phyloP scores from a whole-genome alignment of 2,888 invertebrate species.

The Diabrotica balteata region DNA sequence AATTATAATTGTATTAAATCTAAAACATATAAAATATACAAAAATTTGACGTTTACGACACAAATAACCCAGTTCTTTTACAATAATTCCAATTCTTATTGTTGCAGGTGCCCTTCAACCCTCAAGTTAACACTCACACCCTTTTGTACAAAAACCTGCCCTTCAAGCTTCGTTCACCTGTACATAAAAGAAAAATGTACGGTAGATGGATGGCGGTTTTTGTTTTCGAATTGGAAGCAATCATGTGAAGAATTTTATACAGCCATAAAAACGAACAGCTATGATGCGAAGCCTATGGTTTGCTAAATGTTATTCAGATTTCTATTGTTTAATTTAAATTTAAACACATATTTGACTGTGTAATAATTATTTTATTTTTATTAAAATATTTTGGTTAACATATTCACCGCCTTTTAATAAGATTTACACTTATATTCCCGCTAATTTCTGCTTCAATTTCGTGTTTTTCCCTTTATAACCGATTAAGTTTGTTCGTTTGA shows the following conservation, averaged over 20 bases:
- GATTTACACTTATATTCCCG: too few relatives aligned
- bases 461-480: too few relatives aligned
- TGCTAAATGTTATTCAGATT: too few relatives aligned
- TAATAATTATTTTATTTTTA: too few relatives aligned
- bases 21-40: background rate
- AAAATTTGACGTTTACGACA: background rate
- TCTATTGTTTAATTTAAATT: too few relatives aligned
- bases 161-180: background rate
- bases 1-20: background rate
- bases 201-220: background rate
- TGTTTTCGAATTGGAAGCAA: background rate
- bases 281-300: too few relatives aligned
- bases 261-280: too few relatives aligned
- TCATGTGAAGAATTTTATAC: background rate
- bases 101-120: background rate
- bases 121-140: constrained; percentile 1
- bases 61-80: background rate
- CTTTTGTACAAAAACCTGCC: background rate
- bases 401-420: too few relatives aligned
- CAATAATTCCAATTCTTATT: background rate
- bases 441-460: too few relatives aligned
- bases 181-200: background rate
- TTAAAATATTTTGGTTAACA: too few relatives aligned
- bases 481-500: too few relatives aligned
- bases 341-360: too few relatives aligned